phyloP scores from a whole-genome alignment of 2,888 invertebrate genomes.

The Acanthoscelides obtectus region DNA sequence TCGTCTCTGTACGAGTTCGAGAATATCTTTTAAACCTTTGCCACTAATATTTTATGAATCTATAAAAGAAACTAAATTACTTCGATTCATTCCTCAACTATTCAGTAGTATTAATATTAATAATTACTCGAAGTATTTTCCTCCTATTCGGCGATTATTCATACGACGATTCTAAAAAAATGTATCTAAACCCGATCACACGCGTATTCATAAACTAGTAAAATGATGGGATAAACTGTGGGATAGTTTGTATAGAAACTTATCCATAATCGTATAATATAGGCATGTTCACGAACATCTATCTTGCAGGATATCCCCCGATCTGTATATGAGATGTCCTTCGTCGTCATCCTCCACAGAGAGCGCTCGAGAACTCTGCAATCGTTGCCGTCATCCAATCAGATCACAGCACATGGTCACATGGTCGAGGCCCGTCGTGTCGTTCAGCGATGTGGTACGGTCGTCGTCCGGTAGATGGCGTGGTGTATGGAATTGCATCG shows the following conservation, averaged over 20 bases:
- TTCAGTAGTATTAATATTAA: not conserved
- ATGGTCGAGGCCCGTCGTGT: not conserved
- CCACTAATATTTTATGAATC: too few relatives aligned
- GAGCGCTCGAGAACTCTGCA: conserved; percentile 81
- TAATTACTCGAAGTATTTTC: not conserved
- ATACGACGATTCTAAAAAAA: not conserved
- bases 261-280: conserved; percentile 40
- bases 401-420: conserved; percentile 9
- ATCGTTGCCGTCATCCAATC: conserved; percentile 6
- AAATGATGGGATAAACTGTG: conserved; percentile 10
- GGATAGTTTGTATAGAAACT: conserved; percentile 33
- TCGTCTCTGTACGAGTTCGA: too few relatives aligned
- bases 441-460: not conserved
- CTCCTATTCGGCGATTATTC: not conserved
- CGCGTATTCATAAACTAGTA: not conserved
- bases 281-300: conserved; percentile 91
- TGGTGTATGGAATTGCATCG: not conserved
- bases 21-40: too few relatives aligned
- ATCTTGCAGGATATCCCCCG: conserved; percentile 98
- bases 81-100: not conserved
- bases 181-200: not conserved
- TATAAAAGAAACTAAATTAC: not conserved
- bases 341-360: conserved; percentile 99
- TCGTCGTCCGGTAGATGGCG: not conserved
- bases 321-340: conserved; percentile 99